Base-by-base conservation (phyloP, 2,888 invertebrate genomes). In the Tiphia femorata region DNA sequence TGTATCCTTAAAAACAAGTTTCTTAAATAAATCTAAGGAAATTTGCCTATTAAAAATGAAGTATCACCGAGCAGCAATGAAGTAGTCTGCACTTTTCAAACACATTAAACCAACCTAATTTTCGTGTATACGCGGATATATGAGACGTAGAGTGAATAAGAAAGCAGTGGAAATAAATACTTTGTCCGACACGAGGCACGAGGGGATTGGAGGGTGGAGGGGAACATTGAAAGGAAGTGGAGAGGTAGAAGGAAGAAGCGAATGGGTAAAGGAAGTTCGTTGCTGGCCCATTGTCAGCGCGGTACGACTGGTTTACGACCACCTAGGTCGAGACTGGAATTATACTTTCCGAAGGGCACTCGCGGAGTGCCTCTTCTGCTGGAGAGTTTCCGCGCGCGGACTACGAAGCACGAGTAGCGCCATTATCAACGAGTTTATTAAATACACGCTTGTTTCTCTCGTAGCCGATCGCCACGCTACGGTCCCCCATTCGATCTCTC, bases 251-350 rank as follows among this genome's bases (percentile, higher is more conserved):
- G 17, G 14, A 20, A 16, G 7, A 21, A 8, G 37, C 33, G 16
- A 19, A 17, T 17, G 47, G 37, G 14, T n/a, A n/a, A 30, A 16
- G 46, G 48, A 47, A 52, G 53, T 53, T 54, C 49, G 19, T 57
- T 49, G 55, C 38, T 23, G 49, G 27, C 35, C 49, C 43, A 62
- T 65, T 57, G 64, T 64, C 54, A 58, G 58, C 49, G 55, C 38
- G 47, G 30, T 51, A n/a, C 53, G 54, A 53, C 51, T 58, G 64
- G 64, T 64, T 62, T 58, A 58, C 56, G 49, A 56, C 54, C 62
- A 54, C 65, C 58, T 60, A 58, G 53, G 50, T 54, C 33, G 58
- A 14, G n/a, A 16, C 14, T 48, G 38, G 54, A 62, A 62, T 56
- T 54, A 56, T 29, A 16, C 48, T 59, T 62, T 55, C 41, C 27